Evolutionary conservation across 2,797 vertebrate genomes (phyloP), one percentile per base, ranked within the genome.

Genomic region (Sebastiscus albofasciatus): DNA sequence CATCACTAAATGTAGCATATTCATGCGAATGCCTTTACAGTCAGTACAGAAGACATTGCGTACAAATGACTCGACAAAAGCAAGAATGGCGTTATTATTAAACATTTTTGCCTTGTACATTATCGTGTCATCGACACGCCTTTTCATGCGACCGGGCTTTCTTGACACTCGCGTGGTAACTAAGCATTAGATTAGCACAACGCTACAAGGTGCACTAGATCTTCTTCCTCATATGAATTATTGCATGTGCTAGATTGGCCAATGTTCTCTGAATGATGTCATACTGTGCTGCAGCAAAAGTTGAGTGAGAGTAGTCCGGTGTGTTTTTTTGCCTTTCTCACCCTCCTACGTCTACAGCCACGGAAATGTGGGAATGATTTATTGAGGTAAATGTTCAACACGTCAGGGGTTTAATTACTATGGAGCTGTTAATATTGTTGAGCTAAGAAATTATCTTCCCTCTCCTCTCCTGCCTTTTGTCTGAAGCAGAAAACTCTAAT

Each of bases 321-420:
- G 13, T 56, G 33, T 60, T n/a, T 46, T 46, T 20, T 46, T 46
- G 42, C 42, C 27, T 33, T 34, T 22, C 22, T 61, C 26, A 27
- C n/a, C 31, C 64, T 8, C 3, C 9, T 36, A 42, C 42, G n/a
- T 67, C 26, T 29, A 3, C 71, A 75, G 59, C 60, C 39, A 46
- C 39, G 20, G 42, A 52, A 60, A 64, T 36, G 7, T 18, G 18
- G 24, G 26, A 33, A 71, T 80, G 83, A 70, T 81, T 74, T 74
- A 84, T 77, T 36, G 65, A 75, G 42, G 59, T 59, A 74, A 27
- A 80, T 36, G 59, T 22, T 36, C 64, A 42, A 55, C 66, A 31
- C 13, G 2, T 78, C 67, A 27, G 84, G 66, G 16, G 33, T 75
- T 79, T 83, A 83, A 83, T 87, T 82, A 69, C 69, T 72, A 22